Evolutionary conservation across 2,113 vertebrate genomes (phyloP), one percentile per base, ranked within the genome.

Genomic region (Mobula birostris): DNA sequence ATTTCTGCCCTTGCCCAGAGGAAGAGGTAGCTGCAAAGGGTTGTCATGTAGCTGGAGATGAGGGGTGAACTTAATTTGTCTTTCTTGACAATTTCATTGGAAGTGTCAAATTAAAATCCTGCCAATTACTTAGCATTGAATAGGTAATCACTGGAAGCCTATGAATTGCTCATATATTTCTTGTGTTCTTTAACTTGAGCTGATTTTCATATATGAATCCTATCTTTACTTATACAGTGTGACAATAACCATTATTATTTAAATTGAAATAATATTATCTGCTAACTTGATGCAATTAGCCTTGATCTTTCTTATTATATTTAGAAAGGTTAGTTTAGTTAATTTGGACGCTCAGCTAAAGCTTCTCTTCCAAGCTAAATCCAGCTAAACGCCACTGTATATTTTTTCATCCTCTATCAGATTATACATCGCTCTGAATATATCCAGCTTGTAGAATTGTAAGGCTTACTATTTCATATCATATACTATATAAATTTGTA

Each of bases 121-220:
- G 36, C 91, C 70, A 93, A 74, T 93, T 93, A 93, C 36, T 93
- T 93, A 93, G 21, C 21, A 93, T 74, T 72, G n/a, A 93, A 74
- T 74, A 68, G 63, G 15, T n/a, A n/a, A 68, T 70, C 61, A 70
- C 17, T 17, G 24, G 91, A 74, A 92, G 90, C 66, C 70, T 29
- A 76, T 74, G 40, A 93, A 74, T 21, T 74, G 21, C 72, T 70
- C 72, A 93, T 93, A 93, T 76, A 68, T 93, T 93, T 93, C 40
- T 74, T 74, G 8, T 56, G 14, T 48, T 56, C 15, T 74, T 36
- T 74, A 74, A 76, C 32, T 27, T 87, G 83, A 87, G 56, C 40
- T 27, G 36, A 74, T 32, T 76, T 21, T 32, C 68, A 24, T 74
- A 19, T 24, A 93, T 48, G 36, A 56, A 48, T 72, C 40, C 36